phyloP scores from a whole-genome alignment of 2,113 vertebrate genomes.

The Haemorhous mexicanus region DNA sequence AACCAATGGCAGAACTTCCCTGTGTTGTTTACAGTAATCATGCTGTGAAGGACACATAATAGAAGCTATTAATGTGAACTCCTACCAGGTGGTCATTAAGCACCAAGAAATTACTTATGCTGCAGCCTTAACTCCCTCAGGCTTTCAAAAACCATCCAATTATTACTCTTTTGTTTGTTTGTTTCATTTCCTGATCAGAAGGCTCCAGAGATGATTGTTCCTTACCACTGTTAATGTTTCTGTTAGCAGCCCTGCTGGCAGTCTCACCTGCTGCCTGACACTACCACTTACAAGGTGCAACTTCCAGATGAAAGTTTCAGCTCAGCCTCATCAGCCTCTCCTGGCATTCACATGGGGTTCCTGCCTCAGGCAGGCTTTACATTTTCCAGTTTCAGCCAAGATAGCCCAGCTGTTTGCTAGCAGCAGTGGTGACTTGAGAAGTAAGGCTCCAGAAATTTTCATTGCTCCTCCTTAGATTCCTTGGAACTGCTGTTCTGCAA shows the following conservation, averaged over 20 bases:
- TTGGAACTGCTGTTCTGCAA: neutral
- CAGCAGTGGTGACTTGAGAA: neutral
- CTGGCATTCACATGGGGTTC: neutral
- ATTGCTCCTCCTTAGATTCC: neutral
- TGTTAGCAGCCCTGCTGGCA: neutral
- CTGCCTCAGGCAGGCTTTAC: neutral
- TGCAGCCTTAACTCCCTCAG: neutral
- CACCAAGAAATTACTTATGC: neutral
- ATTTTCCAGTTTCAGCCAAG: neutral
- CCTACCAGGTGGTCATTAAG: slow-evolving; percentile 9
- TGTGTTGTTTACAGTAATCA: neutral
- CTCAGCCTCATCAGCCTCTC: neutral
- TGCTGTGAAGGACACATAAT: neutral
- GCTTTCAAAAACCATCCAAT: neutral
- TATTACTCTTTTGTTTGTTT: neutral
- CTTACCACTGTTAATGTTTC: neutral
- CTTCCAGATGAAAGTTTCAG: neutral
- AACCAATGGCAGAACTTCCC: neutral
- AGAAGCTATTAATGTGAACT: neutral
- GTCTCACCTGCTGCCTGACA: neutral
- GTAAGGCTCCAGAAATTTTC: neutral
- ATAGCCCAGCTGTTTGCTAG: neutral
- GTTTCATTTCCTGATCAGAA: neutral
- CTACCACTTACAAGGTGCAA: neutral
- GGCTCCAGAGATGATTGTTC: neutral